Percentiles rank a stretch among this genome's conserved stretches.
phyloP scores from a whole-genome alignment of 2,888 invertebrate genomes.

The Exocentrus adspersus region DNA sequence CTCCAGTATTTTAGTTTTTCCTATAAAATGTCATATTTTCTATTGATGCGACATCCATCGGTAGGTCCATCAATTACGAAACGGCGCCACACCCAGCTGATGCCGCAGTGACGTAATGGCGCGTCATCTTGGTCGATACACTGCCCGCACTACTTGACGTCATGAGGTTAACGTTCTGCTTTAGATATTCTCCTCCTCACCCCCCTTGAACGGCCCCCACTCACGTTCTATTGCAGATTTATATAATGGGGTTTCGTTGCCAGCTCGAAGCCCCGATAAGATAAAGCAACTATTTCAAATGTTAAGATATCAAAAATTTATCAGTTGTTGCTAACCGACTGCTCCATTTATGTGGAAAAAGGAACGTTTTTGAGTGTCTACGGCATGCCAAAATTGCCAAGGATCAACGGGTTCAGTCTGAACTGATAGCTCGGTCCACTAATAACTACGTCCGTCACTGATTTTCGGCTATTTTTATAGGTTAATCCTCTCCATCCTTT shows the following conservation, averaged over 20 bases:
- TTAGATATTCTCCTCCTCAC: constrained; percentile 30
- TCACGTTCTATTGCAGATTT: constrained; percentile 5
- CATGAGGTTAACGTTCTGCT: constrained; percentile 58
- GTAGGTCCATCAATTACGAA: neutral
- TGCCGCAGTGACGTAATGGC: constrained; percentile 62
- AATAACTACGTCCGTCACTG: too few species aligned
- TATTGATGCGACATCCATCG: constrained; percentile 15
- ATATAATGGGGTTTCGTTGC: neutral
- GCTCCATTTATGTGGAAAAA: too few species aligned
- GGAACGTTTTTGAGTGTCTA: too few species aligned
- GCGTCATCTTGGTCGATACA: constrained; percentile 59
- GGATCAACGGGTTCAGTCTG: too few species aligned
- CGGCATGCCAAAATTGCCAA: too few species aligned
- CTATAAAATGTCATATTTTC: neutral
- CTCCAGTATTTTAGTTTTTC: neutral
- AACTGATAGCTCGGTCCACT: too few species aligned
- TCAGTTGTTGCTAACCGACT: neutral
- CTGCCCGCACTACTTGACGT: constrained; percentile 55
- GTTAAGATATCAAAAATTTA: too few species aligned
- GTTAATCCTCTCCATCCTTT: too few species aligned
- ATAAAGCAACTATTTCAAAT: neutral
- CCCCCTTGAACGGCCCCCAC: too few species aligned
- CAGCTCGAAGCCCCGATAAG: neutral
- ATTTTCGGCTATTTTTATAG: too few species aligned
- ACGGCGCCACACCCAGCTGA: constrained; percentile 62